Base-by-base conservation (phyloP, 2,888 invertebrate species). In the Brachypalpus laphriformis region DNA sequence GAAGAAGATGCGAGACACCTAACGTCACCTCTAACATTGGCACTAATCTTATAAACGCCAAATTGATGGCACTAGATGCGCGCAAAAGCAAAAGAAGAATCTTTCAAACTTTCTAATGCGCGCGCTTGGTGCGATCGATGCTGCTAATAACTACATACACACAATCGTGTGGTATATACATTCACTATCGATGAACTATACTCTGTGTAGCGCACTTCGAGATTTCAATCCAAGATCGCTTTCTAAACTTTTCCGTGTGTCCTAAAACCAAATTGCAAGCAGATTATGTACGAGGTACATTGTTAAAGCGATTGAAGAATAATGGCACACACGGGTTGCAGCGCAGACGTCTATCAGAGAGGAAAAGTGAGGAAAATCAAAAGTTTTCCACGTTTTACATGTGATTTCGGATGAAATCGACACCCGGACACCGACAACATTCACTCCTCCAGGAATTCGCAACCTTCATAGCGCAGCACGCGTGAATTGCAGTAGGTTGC, bases 191-290 rank as follows among this genome's bases (percentile, higher is more conserved):
- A 7, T 22, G 16, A 16, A 40, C 34, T 74, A 42, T 18, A 14
- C 42, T 51, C 63, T 45, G 9, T 45, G 11, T 18, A 34, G 6
- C 8, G 40, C 31, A 18, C 20, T 28, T 42, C 18, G 42, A 49
- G 49, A 76, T 76, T 68, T 49, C 34, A 57, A 66, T 76, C 76
- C 49, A 37, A 76, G 28, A 59, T 66, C 66, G 45, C 77, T 77
- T 77, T 77, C 77, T 77, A 76, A 66, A 66, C 76, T 70, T 77
- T 77, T 77, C 61, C 70, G 68, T 22, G 49, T 77, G 68, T 70
- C 76, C 76, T 45, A 68, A 77, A 77, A 70, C 16, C 31, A 76
- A 68, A 59, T 51, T 42, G 37, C 56, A 9, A 14, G 9, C 16
- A 49, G 45, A n/a, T 16, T 28, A 28, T 28, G 4, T 28, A 28